Evolutionary conservation across 1,140 invertebrate species (phyloP).

Genomic region (Dendrolimus punctatus): DNA sequence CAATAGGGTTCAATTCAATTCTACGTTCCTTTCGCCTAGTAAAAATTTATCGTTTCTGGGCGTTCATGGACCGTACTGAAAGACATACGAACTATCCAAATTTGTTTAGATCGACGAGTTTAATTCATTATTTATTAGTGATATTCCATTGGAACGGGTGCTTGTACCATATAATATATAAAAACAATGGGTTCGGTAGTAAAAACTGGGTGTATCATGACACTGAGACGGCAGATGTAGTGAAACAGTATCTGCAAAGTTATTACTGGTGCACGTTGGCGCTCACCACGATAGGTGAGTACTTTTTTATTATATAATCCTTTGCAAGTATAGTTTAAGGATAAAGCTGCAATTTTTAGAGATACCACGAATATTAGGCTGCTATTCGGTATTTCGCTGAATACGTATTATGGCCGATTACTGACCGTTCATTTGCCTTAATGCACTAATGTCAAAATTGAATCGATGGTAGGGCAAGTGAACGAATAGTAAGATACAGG

Average conservation of each 20-base stretch:
- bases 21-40: slow-evolving; percentile 96
- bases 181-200: slow-evolving; percentile 94
- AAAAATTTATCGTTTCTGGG: slow-evolving; percentile 98
- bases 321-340: too few relatives aligned
- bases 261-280: slow-evolving; percentile 98
- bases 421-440: too few relatives aligned
- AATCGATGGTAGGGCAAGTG: too few relatives aligned
- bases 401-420: too few relatives aligned
- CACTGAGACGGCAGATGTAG: slow-evolving; percentile 87
- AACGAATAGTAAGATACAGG: too few relatives aligned
- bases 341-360: too few relatives aligned
- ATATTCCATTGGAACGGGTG: slow-evolving; percentile 99
- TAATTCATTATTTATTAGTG: slow-evolving; percentile 97
- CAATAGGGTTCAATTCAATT: slow-evolving; percentile 98
- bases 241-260: slow-evolving; percentile 96
- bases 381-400: too few relatives aligned
- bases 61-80: slow-evolving; percentile 98
- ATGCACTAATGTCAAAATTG: too few relatives aligned
- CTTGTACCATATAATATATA: slow-evolving; percentile 96
- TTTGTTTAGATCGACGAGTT: slow-evolving; percentile 93
- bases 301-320: slow-evolving; percentile 10
- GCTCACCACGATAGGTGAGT: slow-evolving; percentile 90
- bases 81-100: slow-evolving; percentile 99
- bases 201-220: slow-evolving; percentile 92
- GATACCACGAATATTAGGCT: too few relatives aligned